Base-by-base conservation (phyloP, 2,797 vertebrate species). In the Enteromius unitaeniatus region DNA sequence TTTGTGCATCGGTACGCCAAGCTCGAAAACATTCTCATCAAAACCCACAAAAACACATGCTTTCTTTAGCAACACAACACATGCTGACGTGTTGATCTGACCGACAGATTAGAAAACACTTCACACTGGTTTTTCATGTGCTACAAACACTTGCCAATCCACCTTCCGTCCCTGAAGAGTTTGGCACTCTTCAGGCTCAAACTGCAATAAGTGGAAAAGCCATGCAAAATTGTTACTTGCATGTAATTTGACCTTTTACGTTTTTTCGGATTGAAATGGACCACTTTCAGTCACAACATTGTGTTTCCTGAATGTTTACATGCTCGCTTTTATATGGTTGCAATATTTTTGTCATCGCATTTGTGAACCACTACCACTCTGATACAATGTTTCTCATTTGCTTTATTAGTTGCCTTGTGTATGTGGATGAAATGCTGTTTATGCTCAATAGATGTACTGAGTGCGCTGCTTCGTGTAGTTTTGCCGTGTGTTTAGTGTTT, bases 131-230 rank as follows among this genome's bases (percentile, higher is more conserved):
- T 83, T 42, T 77, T 34, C 72, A 67, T 42, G 76, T 58, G 11
- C 73, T 13, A 68, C 62, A 55, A 68, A 55, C 60, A 67, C 78
- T 67, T 31, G 31, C 15, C 60, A 53, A 21, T 34, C 53, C 55
- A 80, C 37, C 37, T 21, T 51, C 40, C 37, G 31, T 73, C 28
- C 42, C 21, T 23, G 28, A 10, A 49, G 68, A 51, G 42, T 45
- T 73, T 37, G 42, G 80, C 15, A 69, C 70, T 82, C 51, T 45
- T 68, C 17, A 53, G 45, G 19, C 81, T 78, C 74, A 74, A 65
- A 84, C 79, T 87, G 88, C 88, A 89, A 88, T 89, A 89, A 88
- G 58, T 79, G 83, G 75, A 88, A 79, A 88, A 85, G 80, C 87
- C 85, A 84, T 83, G 65, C 84, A 87, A 53, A 85, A 55, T 40